Evolutionary conservation across 2,113 vertebrate genomes (phyloP), one percentile per base, ranked within the genome.

Genomic region (Neodontobutis hainanensis): DNA sequence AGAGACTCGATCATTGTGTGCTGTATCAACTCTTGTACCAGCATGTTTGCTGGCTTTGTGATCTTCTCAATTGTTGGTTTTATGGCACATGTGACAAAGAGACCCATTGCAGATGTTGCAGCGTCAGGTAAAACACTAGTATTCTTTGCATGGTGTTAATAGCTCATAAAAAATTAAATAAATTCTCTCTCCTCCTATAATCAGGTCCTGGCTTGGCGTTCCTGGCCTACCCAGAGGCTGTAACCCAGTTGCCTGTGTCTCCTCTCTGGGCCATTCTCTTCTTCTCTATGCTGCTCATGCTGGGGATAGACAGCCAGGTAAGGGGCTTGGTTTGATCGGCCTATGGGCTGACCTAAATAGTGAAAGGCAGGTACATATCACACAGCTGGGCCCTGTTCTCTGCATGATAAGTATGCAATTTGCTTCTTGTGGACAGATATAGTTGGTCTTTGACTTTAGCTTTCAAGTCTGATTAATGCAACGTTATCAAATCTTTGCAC

Each of bases 1-100:
- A 99, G 97, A 92, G 97, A 99, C 87, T 97, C 97, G 56, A 87
- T 99, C 84, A 97, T 99, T 38, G 97, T 99, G 75, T 99, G 97
- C 91, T 96, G 95, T 86, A 97, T 99, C 88, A 99, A 99, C 75
- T 99, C 97, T 5, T 95, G 94, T 87, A 99, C 97, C 72, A 99
- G 97, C 88, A 99, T 99, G 97, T 99, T 99, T 70, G 97, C 97
- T 71, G 97, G 97, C 63, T 96, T 99, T 78, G 97, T 99, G 71
- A 99, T 99, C 92, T 99, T 99, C 93, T 99, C 97, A 76, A 99
- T 99, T 57, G 97, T 99, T 73, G 97, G 97, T 86, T 99, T 99
- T 92, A 99, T 99, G 97, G 89, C 97, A 48, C 92, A 99, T 11
- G 95, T 98, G 90, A 97, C 97, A 58, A 98, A 97, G 88, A 95